These are phyloP conservation scores for Hypothenemus hampei DNA, from an alignment of 1,140 invertebrate species.

Conservation along the genomic window DNA sequence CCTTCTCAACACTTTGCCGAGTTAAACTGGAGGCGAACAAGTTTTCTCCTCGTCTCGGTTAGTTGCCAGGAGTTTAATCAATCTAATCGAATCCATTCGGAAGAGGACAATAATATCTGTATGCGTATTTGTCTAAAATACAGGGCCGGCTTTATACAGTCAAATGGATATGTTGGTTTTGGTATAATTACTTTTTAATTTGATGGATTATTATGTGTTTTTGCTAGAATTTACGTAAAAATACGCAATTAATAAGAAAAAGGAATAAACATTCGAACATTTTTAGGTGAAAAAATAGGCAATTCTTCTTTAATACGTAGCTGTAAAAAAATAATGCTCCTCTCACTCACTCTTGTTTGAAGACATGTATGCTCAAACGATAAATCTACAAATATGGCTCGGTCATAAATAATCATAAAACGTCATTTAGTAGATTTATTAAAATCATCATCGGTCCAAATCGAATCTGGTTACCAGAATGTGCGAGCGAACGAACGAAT, in stretches of 20 bases:
- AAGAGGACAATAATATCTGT: constrained; percentile 35
- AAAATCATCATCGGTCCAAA: constrained; percentile 35
- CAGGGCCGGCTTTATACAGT: too few relatives aligned
- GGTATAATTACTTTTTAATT: too few relatives aligned
- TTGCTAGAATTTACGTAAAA: too few relatives aligned
- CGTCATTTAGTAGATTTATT: constrained; percentile 42
- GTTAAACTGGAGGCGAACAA: constrained; percentile 8
- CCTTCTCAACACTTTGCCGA: constrained; percentile 15
- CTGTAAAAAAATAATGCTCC: constrained; percentile 8
- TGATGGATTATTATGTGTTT: too few relatives aligned
- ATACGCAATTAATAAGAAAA: too few relatives aligned
- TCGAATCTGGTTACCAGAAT: constrained; percentile 36
- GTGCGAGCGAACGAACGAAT: too few relatives aligned
- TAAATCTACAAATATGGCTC: constrained; percentile 36
- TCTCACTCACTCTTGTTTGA: constrained; percentile 16
- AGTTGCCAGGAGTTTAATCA: constrained; percentile 35
- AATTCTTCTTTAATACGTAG: constrained; percentile 4
- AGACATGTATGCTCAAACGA: constrained; percentile 17
- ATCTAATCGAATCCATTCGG: constrained; percentile 34
- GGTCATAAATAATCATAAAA: constrained; percentile 41
- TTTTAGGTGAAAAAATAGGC: too few relatives aligned
- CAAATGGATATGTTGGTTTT: too few relatives aligned
- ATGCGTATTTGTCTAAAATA: constrained; percentile 12
- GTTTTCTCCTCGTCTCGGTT: constrained; percentile 14
- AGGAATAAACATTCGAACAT: too few relatives aligned